Evolutionary conservation across 2,888 invertebrate species (phyloP).

Genomic region (Apamea epomidion): DNA sequence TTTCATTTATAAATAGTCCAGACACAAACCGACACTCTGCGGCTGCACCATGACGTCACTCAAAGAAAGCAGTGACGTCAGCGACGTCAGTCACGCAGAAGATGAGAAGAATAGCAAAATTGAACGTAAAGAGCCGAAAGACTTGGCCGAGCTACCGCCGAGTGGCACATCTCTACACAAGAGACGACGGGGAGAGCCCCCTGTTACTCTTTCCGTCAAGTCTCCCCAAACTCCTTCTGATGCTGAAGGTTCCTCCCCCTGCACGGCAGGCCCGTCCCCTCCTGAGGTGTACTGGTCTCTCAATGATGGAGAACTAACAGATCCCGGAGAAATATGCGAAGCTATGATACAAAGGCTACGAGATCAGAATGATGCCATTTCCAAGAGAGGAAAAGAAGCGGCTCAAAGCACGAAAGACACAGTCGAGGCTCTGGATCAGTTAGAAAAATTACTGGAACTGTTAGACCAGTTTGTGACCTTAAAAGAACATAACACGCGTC

Average conservation of each 20-base stretch:
- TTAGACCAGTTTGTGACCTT: constrained; percentile 94
- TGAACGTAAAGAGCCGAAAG: constrained; percentile 75
- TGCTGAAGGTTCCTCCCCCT: constrained; percentile 85
- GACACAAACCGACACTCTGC: constrained; percentile 72
- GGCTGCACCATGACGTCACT: constrained; percentile 79
- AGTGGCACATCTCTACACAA: constrained; percentile 86
- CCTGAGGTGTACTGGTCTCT: constrained; percentile 81
- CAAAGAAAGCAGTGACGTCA: constrained; percentile 82
- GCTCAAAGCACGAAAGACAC: constrained; percentile 91
- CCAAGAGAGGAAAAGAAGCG: constrained; percentile 89
- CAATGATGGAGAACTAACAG: constrained; percentile 77
- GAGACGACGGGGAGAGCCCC: constrained; percentile 85
- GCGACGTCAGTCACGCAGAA: constrained; percentile 67
- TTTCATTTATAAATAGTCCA: constrained; percentile 86
- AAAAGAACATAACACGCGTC: constrained; percentile 93
- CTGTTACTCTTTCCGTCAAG: constrained; percentile 83
- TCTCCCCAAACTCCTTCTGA: constrained; percentile 84
- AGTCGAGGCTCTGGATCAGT: constrained; percentile 93
- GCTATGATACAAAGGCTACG: constrained; percentile 84
- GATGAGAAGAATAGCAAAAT: constrained; percentile 64
- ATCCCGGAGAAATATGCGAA: constrained; percentile 83
- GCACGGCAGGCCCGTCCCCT: constrained; percentile 82
- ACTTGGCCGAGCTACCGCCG: constrained; percentile 82
- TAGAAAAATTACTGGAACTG: constrained; percentile 94
- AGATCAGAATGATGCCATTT: constrained; percentile 85